Base-by-base conservation (phyloP, 2,797 vertebrate species). In the Ammospiza maritima region DNA sequence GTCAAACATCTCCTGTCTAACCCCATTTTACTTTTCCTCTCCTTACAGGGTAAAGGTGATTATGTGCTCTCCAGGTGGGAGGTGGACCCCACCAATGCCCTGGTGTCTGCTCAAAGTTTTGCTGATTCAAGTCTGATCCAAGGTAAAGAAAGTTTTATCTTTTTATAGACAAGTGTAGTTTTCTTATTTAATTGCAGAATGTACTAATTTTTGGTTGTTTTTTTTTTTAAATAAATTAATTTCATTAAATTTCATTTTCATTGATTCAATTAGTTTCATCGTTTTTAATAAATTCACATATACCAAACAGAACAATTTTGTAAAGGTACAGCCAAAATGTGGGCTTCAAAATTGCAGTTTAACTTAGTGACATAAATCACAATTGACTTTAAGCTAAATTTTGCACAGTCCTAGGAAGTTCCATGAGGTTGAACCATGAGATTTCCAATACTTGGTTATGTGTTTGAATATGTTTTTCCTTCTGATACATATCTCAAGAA, bases 21-120 rank as follows among this genome's bases (percentile, higher is more conserved):
- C 23, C 27, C 13, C 3, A 7, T 77, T 86, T 94, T 78, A 7
- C 44, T 86, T 27, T 64, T 18, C 32, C n/a, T 53, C 83, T 93
- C 32, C 88, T 91, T 4, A 47, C 58, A 99, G 99, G 99, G 99
- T 40, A 90, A 77, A 65, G 98, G 98, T 11, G 97, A 98, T 70
- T 98, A 84, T 79, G 97, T 97, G 7, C 74, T 99, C 69, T 98
- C 98, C 74, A 98, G 96, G 66, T 99, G 99, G 99, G 98, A 92
- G 29, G 97, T 98, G 96, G 98, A 98, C 77, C 89, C 97, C 75
- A 74, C 77, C 44, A 96, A 94, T 88, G 97, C 93, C 69, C 96
- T 96, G 58, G 97, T 99, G 95, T 94, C 96, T 69, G 85, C 98
- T 64, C 96, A 29, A 84, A 97, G 98, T 54, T 95, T 98, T 80